A percentile compares a stretch with the other conserved stretches of the same genome.
Conservation (phyloP, 2,888 invertebrate genomes). For the Phortica magna region DNA sequence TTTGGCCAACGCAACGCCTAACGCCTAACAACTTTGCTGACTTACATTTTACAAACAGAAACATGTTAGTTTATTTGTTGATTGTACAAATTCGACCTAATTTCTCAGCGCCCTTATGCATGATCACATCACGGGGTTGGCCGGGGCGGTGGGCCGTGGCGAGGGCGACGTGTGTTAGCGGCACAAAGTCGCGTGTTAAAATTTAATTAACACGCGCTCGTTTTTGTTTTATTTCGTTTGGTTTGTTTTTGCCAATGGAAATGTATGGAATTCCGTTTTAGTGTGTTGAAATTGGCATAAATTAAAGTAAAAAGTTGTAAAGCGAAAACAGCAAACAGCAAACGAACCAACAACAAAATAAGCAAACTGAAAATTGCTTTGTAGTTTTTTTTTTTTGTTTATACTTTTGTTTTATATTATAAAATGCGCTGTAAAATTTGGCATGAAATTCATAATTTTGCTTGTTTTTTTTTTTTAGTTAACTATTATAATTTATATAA, state of each 20-base stretch:
- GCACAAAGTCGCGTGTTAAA: conserved; percentile 3
- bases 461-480: too few relatives aligned
- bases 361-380: neutral
- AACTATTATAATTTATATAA: too few relatives aligned
- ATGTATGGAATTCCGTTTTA: neutral
- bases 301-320: conserved; percentile 1
- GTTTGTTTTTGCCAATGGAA: neutral
- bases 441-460: too few relatives aligned
- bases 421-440: too few relatives aligned
- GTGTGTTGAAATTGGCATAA: neutral
- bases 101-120: neutral
- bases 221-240: neutral
- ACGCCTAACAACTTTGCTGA: neutral
- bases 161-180: neutral
- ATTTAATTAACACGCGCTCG: conserved; percentile 22
- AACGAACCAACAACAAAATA: neutral
- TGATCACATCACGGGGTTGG: neutral
- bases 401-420: neutral
- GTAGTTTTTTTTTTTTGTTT: neutral
- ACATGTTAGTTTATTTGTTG: neutral
- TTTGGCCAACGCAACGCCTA: neutral
- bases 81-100: neutral
- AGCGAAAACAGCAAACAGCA: neutral
- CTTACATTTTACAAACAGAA: neutral
- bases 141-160: too few relatives aligned